Percentiles rank a stretch among this genome's conserved stretches.
Conservation (phyloP, 2,113 vertebrate genomes). For the Catharus fuscescens region DNA sequence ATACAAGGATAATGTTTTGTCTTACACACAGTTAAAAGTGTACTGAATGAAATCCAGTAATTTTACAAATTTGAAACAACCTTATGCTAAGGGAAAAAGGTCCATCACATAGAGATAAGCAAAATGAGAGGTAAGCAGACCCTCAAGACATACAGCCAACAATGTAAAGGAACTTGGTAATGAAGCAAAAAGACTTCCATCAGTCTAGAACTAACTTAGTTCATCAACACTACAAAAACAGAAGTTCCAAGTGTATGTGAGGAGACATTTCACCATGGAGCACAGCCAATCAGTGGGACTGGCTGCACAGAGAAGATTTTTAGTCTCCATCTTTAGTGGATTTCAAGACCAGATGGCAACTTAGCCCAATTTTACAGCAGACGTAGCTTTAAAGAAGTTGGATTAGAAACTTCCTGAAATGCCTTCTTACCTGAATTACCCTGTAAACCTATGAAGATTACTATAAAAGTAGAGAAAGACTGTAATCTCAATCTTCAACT, state of each 20-base stretch:
- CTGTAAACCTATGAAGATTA: neutral
- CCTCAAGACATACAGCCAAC: neutral
- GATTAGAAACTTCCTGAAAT: neutral
- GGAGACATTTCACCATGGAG: neutral
- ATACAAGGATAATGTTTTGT: neutral
- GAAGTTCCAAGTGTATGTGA: neutral
- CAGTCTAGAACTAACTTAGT: neutral
- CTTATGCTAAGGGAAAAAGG: neutral
- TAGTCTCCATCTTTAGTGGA: neutral
- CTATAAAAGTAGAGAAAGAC: neutral
- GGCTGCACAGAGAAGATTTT: neutral
- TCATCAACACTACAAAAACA: neutral
- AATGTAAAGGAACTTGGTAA: neutral
- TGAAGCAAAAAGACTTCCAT: neutral
- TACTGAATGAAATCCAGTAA: neutral
- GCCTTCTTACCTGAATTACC: neutral
- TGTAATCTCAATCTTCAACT: neutral
- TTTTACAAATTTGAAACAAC: neutral
- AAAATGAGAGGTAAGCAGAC: neutral
- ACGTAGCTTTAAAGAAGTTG: neutral
- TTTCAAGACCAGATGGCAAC: neutral
- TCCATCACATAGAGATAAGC: neutral
- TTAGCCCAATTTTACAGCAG: neutral
- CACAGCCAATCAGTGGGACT: neutral
- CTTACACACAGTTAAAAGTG: neutral